Evolutionary conservation across 2,888 invertebrate species (phyloP), one percentile per base, ranked within the genome.

Genomic region (Dinocampus coccinellae): DNA sequence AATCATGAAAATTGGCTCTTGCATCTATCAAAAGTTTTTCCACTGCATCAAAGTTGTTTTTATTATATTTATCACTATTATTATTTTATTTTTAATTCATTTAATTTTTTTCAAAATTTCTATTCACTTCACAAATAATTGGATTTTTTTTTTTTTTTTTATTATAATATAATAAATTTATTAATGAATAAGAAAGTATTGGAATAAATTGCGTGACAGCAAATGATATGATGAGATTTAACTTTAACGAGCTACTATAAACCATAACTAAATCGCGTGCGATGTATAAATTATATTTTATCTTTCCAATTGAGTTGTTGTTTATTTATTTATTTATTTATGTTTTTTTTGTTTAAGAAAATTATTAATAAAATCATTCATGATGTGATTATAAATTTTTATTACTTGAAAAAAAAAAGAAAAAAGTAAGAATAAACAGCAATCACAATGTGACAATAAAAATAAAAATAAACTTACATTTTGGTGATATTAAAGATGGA

Each of bases 401-500:
- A 29, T 29, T 4, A 4, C 3, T 29, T 29, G 7, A 3, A 29
- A 29, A 29, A 4, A 29, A 29, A 29, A 29, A 29, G 29, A 29
- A 4, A 29, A 3, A 29, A 29, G 7, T 29, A 29, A 29, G n/a
- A n/a, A n/a, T n/a, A n/a, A n/a, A n/a, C n/a, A n/a, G n/a, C n/a
- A n/a, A n/a, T n/a, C n/a, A n/a, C n/a, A n/a, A n/a, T n/a, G n/a
- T n/a, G n/a, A n/a, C n/a, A 29, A 29, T 29, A 4, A 29, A 29
- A 29, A 7, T 29, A 29, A 29, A 29, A 29, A 20, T 63, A 57
- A 69, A 81, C 84, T 84, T 70, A 84, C 85, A 85, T 75, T 75
- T 82, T 84, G 6, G 85, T 85, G 63, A 85, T 70, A 69, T 85
- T 85, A 61, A 67, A 73, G 69, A 78, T 69, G 34, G 73, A 57